Base-by-base conservation (phyloP, 1,140 invertebrate species). In the Brachystomella parvula region DNA sequence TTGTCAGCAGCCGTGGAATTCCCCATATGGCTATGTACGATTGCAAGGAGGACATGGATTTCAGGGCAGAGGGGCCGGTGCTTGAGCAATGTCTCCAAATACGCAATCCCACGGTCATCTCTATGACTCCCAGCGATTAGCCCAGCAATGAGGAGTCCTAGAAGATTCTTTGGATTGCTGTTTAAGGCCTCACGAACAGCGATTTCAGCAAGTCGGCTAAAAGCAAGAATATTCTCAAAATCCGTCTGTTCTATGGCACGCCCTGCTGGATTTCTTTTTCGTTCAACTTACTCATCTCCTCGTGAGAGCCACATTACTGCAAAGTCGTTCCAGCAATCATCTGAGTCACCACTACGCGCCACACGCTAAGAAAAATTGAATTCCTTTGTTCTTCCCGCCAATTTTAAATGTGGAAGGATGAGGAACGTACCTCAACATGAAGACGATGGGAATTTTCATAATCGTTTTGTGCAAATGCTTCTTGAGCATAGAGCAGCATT, bases 171-270 rank as follows among this genome's bases (percentile, higher is more conserved):
- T 2, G 68, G 64, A 57, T 72, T 44, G 6, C 35, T 49, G 0
- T 39, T 56, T 3, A 72, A 33, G 6, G 68, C 71, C 66, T 72
- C 71, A 35, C 59, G 0, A 0, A 66, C 28, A 2, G 64, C 58
- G 33, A 72, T 70, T 47, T 72, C 68, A 1, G 63, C 68, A 63
- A 68, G 66, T 24, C 66, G 56, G 31, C 49, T 53, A 24, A n/a
- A n/a, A n/a, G n/a, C n/a, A 53, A 53, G 35, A 53, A 53, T 53
- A 9, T 6, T 15, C 3, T 53, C 21, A 61, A 32, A 26, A 61
- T 35, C n/a, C 39, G 58, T 26, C 9, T 53, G 3, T 6, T 6
- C 21, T 26, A 12, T 53, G 12, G 49, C 12, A 24, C 9, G 49
- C 24, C 21, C 6, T 17, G 3, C 12, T 26, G 39, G n/a, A n/a